phyloP scores from a whole-genome alignment of 2,888 invertebrate genomes.

The Leptopilina myrica region DNA sequence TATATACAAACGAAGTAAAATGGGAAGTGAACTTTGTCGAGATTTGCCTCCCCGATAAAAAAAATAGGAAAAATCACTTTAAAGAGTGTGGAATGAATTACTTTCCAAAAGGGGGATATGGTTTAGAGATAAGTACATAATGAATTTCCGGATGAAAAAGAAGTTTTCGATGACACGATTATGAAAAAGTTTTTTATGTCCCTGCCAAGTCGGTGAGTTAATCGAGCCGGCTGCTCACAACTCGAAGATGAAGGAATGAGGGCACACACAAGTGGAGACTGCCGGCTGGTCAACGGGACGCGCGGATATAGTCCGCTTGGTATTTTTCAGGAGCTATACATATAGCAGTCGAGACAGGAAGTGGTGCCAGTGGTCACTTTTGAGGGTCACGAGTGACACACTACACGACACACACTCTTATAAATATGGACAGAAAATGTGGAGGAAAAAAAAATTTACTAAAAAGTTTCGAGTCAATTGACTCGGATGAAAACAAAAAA shows the following conservation, averaged over 20 bases:
- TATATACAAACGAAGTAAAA: no score
- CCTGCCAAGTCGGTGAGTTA: conserved; percentile 24
- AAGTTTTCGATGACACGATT: conserved; percentile 28
- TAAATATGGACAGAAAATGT: no score
- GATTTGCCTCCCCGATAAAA: no score
- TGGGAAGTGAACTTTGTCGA: no score
- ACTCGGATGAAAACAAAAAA: no score
- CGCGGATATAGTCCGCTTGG: conserved; percentile 29
- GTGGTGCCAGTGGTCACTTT: conserved; percentile 35
- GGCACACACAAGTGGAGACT: background rate
- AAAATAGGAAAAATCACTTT: no score
- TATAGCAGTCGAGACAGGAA: conserved; percentile 22
- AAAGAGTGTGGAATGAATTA: background rate
- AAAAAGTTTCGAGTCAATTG: no score
- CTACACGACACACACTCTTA: background rate
- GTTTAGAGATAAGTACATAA: no score
- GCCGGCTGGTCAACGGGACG: conserved; percentile 9
- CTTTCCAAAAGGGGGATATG: background rate
- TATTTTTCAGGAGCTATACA: conserved; percentile 11
- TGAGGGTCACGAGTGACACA: conserved; percentile 40
- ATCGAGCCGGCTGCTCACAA: conserved; percentile 12
- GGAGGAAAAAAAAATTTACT: no score
- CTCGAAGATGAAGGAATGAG: no score
- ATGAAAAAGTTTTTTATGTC: background rate
- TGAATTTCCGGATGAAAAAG: background rate